Evolutionary conservation across 2,888 invertebrate species (phyloP).

Genomic region (Hetaerina titia): DNA sequence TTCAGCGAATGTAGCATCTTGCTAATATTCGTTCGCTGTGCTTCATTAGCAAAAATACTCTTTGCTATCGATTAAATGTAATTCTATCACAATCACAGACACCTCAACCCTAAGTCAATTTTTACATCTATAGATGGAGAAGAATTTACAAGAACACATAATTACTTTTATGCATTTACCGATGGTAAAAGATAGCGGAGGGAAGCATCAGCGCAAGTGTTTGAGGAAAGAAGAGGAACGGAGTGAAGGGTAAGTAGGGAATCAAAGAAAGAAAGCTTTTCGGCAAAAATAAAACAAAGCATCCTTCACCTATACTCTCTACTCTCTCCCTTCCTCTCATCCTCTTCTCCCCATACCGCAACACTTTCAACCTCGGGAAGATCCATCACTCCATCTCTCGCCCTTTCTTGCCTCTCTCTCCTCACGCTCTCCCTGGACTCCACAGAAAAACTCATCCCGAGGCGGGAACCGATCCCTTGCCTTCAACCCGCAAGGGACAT

Average conservation of each 20-base stretch:
- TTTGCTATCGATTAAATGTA: not conserved
- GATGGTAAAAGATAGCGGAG: not conserved
- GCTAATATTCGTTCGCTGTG: too few species aligned
- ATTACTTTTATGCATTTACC: constrained; percentile 18
- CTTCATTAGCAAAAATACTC: not conserved
- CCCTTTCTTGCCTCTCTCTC: not conserved
- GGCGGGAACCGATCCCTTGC: constrained; percentile 53
- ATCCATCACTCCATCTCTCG: constrained; percentile 43
- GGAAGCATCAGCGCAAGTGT: constrained; percentile 3
- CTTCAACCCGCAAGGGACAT: constrained; percentile 24
- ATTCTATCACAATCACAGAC: not conserved
- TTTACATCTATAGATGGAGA: not conserved
- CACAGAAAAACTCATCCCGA: constrained; percentile 46
- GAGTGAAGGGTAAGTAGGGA: constrained; percentile 10
- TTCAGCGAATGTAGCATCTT: too few species aligned
- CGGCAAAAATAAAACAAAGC: constrained; percentile 46
- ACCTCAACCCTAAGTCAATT: not conserved
- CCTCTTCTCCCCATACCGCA: not conserved
- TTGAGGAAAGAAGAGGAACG: not conserved
- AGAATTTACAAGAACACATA: not conserved
- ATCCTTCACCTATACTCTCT: not conserved
- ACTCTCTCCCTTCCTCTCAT: not conserved
- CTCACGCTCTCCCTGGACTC: constrained; percentile 16
- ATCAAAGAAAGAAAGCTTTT: constrained; percentile 5
- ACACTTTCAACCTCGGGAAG: constrained; percentile 44